A percentile compares a stretch with the other conserved stretches of the same genome.
These are phyloP conservation scores for Trachelus troglodyta DNA, from an alignment of 2,888 invertebrate genomes.

Conservation along the genomic window DNA sequence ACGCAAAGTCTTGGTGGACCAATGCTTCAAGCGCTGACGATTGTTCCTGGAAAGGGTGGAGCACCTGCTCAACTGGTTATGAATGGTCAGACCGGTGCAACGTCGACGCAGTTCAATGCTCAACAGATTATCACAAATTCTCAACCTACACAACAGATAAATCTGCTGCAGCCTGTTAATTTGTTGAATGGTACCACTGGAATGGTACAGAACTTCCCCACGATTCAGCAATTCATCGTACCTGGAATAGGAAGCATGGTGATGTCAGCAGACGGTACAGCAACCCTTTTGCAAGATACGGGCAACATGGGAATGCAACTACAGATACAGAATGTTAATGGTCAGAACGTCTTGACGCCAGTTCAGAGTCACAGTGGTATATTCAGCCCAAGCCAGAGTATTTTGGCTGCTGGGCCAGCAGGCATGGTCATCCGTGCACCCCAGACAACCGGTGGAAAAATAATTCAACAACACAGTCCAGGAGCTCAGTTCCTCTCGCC, in stretches of 20 bases:
- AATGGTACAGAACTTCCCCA: conserved; percentile 80
- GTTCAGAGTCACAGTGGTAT: conserved; percentile 74
- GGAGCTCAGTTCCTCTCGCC: conserved; percentile 81
- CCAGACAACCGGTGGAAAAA: conserved; percentile 76
- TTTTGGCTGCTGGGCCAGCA: conserved; percentile 74
- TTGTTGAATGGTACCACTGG: conserved; percentile 78
- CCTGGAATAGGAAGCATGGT: conserved; percentile 86
- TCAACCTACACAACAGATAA: conserved; percentile 72
- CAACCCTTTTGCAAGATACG: conserved; percentile 79
- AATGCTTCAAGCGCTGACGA: conserved; percentile 80
- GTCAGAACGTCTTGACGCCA: conserved; percentile 80
- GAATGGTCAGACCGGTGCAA: conserved; percentile 75
- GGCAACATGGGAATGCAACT: conserved; percentile 77
- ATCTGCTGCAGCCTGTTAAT: conserved; percentile 85
- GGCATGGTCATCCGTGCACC: conserved; percentile 85
- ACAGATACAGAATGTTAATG: conserved; percentile 84
- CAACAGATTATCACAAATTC: conserved; percentile 76
- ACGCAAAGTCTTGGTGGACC: conserved; percentile 77
- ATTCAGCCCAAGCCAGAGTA: conserved; percentile 76
- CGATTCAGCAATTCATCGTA: conserved; percentile 85
- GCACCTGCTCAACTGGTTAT: conserved; percentile 81
- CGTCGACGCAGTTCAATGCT: conserved; percentile 72
- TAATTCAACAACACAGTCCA: conserved; percentile 75
- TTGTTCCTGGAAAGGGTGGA: conserved; percentile 81
- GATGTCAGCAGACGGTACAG: conserved; percentile 82